Evolutionary conservation across 1,140 invertebrate genomes (phyloP).

Genomic region (Tetramorium parvispinum): DNA sequence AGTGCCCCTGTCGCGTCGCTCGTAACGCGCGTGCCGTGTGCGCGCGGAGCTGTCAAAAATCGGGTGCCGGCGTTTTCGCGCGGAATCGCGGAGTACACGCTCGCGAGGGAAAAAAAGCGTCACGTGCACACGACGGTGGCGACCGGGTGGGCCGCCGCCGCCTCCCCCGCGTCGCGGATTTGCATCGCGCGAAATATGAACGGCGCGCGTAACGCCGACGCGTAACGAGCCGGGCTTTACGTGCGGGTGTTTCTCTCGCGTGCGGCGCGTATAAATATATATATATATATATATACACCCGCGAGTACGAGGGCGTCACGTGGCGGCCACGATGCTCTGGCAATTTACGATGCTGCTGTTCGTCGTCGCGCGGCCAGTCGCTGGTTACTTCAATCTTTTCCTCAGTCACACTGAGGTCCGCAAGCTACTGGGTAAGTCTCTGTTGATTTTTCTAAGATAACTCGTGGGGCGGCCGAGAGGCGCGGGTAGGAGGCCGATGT

Average conservation of each 20-base stretch:
- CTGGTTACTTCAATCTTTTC: slow-evolving; percentile 84
- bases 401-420: slow-evolving; percentile 83
- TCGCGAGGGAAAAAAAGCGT: slow-evolving; percentile 8
- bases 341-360: slow-evolving; percentile 73
- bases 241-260: slow-evolving; percentile 27
- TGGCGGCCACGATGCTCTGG: slow-evolving; percentile 70
- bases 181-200: slow-evolving; percentile 49
- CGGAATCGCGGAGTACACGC: background rate
- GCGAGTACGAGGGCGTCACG: slow-evolving; percentile 58
- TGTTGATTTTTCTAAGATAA: background rate
- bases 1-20: slow-evolving; percentile 16
- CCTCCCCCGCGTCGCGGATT: background rate
- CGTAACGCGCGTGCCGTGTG: background rate
- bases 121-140: slow-evolving; percentile 50
- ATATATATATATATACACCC: background rate
- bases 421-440: slow-evolving; percentile 83
- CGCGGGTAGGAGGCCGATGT: background rate
- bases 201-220: background rate
- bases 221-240: slow-evolving; percentile 23
- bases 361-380: slow-evolving; percentile 75
- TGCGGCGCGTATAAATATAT: background rate
- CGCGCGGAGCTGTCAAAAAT: slow-evolving; percentile 65
- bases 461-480: background rate
- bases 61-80: background rate
- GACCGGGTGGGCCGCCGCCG: background rate